Conservation (phyloP, 1,140 invertebrate genomes). For the Melitaea cinxia region DNA sequence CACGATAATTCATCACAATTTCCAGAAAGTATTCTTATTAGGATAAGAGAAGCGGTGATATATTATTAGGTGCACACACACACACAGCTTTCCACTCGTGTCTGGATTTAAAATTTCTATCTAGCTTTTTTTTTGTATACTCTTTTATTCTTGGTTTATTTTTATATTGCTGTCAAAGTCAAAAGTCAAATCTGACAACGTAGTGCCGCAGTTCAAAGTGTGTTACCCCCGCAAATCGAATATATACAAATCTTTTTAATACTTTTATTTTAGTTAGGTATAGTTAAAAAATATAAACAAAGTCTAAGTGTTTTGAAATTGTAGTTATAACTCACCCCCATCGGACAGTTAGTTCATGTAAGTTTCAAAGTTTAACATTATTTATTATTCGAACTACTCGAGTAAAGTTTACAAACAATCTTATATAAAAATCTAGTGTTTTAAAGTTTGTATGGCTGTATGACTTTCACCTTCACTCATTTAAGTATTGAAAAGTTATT, state of each 20-base stretch:
- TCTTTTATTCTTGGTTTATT: too few species aligned
- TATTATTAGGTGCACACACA: too few species aligned
- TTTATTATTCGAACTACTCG: background rate
- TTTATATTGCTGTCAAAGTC: background rate
- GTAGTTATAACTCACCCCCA: background rate
- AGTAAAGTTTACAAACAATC: background rate
- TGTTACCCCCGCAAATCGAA: background rate
- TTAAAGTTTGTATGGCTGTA: too few species aligned
- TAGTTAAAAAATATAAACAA: background rate
- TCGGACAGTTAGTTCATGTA: constrained; percentile 10
- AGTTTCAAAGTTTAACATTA: constrained; percentile 5
- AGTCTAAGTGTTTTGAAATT: background rate
- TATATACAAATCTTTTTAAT: background rate
- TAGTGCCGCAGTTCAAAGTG: background rate
- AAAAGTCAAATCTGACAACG: background rate
- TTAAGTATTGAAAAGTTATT: too few species aligned
- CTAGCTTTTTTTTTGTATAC: too few species aligned
- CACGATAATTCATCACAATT: too few species aligned
- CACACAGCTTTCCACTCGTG: too few species aligned
- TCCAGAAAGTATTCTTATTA: too few species aligned
- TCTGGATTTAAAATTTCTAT: too few species aligned
- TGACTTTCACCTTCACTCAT: too few species aligned
- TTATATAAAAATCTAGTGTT: background rate
- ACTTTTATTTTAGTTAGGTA: background rate
- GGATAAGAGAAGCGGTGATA: too few species aligned